These are phyloP conservation scores for Corbicula japonica DNA, from an alignment of 2,888 invertebrate species.

Conservation along the genomic window DNA sequence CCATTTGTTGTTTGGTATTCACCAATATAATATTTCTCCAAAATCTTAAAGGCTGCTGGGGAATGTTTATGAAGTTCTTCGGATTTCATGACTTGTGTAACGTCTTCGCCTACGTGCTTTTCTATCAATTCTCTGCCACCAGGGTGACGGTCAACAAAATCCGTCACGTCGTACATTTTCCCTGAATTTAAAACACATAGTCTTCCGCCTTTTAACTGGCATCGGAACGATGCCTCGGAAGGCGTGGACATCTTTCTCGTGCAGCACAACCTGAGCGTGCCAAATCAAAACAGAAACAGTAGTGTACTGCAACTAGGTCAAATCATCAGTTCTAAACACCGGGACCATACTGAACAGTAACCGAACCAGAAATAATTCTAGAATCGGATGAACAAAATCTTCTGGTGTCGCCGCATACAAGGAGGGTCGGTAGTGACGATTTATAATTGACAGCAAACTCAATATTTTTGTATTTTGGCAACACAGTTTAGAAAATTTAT, in stretches of 20 bases:
- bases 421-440: too few species aligned
- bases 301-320: slow-evolving; percentile 38
- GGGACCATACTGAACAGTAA: too few species aligned
- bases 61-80: slow-evolving; percentile 76
- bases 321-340: too few species aligned
- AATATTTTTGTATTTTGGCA: too few species aligned
- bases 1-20: slow-evolving; percentile 43
- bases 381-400: too few species aligned
- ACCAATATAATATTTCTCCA: slow-evolving; percentile 80
- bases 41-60: slow-evolving; percentile 78
- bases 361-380: too few species aligned
- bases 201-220: slow-evolving; percentile 67
- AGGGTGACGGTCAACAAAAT: slow-evolving; percentile 81
- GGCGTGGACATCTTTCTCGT: slow-evolving; percentile 41
- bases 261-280: slow-evolving; percentile 2
- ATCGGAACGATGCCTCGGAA: slow-evolving; percentile 57
- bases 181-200: slow-evolving; percentile 70
- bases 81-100: slow-evolving; percentile 76
- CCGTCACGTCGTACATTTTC: slow-evolving; percentile 81
- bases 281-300: slow-evolving; percentile 29
- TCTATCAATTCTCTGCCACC: slow-evolving; percentile 78
- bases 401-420: too few species aligned
- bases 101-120: slow-evolving; percentile 77
- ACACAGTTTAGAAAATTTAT: too few species aligned
- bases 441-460: too few species aligned